Conservation (phyloP, 2,888 invertebrate genomes). For the Dromius quadrimaculatus region DNA sequence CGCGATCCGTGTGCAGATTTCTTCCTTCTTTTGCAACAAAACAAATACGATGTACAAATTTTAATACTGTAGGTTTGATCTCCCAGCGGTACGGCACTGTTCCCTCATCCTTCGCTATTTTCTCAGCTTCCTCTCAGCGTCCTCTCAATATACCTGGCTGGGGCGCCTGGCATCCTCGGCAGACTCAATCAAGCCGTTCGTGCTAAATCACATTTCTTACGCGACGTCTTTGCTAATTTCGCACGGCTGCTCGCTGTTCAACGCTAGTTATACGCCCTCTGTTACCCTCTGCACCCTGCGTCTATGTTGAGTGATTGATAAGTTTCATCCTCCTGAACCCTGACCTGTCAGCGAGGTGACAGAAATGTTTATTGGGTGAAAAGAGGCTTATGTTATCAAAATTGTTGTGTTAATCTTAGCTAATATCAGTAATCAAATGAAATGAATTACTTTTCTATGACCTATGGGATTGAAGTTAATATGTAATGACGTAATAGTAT, state of each 20-base stretch:
- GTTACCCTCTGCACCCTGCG: background rate
- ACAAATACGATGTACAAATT: no score
- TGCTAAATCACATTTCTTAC: conserved; percentile 51
- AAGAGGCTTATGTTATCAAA: no score
- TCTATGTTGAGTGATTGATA: conserved; percentile 31
- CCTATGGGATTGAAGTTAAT: no score
- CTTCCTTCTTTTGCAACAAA: no score
- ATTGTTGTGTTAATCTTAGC: no score
- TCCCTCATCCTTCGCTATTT: no score
- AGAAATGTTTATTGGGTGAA: conserved; percentile 15
- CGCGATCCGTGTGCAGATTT: no score
- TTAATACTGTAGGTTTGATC: no score
- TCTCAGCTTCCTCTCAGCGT: background rate
- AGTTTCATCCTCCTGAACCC: background rate
- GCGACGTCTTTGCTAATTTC: conserved; percentile 47
- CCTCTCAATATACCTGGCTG: conserved; percentile 2
- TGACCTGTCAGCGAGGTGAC: conserved; percentile 9
- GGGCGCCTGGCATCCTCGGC: conserved; percentile 7
- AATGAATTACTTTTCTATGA: no score
- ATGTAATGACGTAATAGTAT: no score
- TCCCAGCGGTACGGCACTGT: no score
- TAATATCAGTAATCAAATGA: no score
- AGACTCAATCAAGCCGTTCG: conserved; percentile 49
- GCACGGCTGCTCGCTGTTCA: conserved; percentile 40
- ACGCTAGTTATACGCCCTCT: background rate